Evolutionary conservation across 2,888 invertebrate genomes (phyloP).

Genomic region (Melanophora roralis): DNA sequence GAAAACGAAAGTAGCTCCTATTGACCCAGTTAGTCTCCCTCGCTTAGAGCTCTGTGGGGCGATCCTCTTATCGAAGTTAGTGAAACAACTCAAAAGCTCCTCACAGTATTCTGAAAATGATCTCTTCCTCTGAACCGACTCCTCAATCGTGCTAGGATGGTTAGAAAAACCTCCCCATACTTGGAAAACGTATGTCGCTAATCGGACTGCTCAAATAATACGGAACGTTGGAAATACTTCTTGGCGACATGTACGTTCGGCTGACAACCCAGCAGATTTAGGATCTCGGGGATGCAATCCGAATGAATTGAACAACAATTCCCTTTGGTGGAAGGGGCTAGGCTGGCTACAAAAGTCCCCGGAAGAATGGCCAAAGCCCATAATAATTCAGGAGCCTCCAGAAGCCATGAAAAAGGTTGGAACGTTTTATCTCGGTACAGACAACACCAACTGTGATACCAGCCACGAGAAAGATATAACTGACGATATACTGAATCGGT

Average conservation of each 20-base stretch:
- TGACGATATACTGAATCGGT: not conserved
- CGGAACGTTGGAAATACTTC: slow-evolving; percentile 17
- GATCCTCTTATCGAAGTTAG: slow-evolving; percentile 47
- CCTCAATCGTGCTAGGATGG: slow-evolving; percentile 22
- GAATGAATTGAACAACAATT: slow-evolving; percentile 9
- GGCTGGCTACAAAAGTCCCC: slow-evolving; percentile 12
- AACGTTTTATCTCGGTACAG: not conserved
- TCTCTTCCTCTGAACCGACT: not conserved
- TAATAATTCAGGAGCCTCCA: not conserved
- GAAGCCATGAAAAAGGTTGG: not conserved
- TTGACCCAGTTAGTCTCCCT: slow-evolving; percentile 45
- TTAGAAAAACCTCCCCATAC: slow-evolving; percentile 8
- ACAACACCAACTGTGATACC: not conserved
- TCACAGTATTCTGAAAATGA: not conserved
- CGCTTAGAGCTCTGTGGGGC: slow-evolving; percentile 54
- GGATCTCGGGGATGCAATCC: too few species aligned
- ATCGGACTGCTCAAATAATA: slow-evolving; percentile 34
- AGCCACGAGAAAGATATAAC: too few species aligned
- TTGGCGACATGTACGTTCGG: slow-evolving; percentile 52
- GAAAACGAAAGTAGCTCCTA: slow-evolving; percentile 57
- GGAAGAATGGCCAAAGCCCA: slow-evolving; percentile 31
- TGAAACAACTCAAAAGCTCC: not conserved
- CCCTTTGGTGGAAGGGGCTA: slow-evolving; percentile 52
- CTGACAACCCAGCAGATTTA: too few species aligned
- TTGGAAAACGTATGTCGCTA: slow-evolving; percentile 50